These are phyloP conservation scores for Ctenicera cuprea DNA, from an alignment of 2,888 invertebrate genomes.

Conservation along the genomic window DNA sequence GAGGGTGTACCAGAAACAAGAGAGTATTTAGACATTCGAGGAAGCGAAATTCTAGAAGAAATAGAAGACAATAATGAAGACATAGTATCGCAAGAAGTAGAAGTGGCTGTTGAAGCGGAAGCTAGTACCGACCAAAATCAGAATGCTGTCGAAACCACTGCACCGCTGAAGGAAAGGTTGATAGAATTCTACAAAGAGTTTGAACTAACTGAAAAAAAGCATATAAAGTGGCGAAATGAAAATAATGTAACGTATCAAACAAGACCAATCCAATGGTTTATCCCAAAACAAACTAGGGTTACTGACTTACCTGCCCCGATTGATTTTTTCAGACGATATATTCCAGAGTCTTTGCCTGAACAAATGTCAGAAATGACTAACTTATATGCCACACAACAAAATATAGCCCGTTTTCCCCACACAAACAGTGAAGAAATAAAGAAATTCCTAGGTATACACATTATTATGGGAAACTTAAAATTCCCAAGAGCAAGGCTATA, in stretches of 20 bases:
- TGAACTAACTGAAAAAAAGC: not conserved
- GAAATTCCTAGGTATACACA: conserved; percentile 28
- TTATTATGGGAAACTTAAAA: conserved; percentile 30
- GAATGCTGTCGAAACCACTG: no score
- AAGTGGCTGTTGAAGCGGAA: no score
- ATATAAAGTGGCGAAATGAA: not conserved
- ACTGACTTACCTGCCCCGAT: not conserved
- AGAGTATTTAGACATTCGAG: conserved; percentile 5
- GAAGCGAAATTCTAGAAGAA: no score
- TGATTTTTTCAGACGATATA: conserved; percentile 2
- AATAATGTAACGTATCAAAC: not conserved
- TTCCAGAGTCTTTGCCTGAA: no score
- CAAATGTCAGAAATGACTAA: not conserved
- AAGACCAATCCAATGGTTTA: not conserved
- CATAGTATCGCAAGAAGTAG: no score
- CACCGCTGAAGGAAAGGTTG: no score
- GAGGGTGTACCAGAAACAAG: conserved; percentile 7
- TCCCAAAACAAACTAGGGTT: not conserved
- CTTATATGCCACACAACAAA: not conserved
- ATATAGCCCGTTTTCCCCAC: conserved; percentile 12
- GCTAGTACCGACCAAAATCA: no score
- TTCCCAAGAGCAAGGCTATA: not conserved
- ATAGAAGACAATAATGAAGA: no score
- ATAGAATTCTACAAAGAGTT: conserved; percentile 1
- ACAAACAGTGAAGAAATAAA: conserved; percentile 17